A percentile compares a stretch with the other conserved stretches of the same genome.
These are phyloP conservation scores for Chrysolina oricalcia DNA, from an alignment of 2,888 invertebrate species.

Conservation along the genomic window DNA sequence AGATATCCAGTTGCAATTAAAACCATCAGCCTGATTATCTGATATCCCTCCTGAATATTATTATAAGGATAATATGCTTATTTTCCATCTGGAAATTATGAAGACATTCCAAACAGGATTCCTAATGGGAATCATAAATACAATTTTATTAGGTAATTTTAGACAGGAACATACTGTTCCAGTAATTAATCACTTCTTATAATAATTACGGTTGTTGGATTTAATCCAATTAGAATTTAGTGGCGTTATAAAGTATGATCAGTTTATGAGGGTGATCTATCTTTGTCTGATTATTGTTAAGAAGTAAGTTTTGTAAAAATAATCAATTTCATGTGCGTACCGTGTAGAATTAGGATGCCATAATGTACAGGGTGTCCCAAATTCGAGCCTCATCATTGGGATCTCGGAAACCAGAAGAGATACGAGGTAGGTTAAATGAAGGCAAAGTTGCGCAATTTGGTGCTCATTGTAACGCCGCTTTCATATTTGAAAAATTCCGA, in stretches of 20 bases:
- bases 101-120: background rate
- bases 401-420: too few species aligned
- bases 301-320: background rate
- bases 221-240: background rate
- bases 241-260: background rate
- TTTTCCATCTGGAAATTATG: background rate
- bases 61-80: background rate
- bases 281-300: background rate
- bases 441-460: too few species aligned
- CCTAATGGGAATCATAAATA: conserved; percentile 1
- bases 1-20: background rate
- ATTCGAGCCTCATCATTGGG: too few species aligned
- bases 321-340: too few species aligned
- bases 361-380: too few species aligned
- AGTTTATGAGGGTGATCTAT: background rate
- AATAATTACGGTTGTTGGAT: background rate
- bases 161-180: background rate
- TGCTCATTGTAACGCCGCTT: too few species aligned
- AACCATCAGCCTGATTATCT: background rate
- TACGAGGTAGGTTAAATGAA: too few species aligned
- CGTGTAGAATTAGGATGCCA: too few species aligned
- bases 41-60: background rate
- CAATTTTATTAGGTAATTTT: background rate
- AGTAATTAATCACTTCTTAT: background rate
- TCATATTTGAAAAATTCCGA: too few species aligned